Base-by-base conservation (phyloP, 2,888 invertebrate genomes). In the Ectobius pallidus region DNA sequence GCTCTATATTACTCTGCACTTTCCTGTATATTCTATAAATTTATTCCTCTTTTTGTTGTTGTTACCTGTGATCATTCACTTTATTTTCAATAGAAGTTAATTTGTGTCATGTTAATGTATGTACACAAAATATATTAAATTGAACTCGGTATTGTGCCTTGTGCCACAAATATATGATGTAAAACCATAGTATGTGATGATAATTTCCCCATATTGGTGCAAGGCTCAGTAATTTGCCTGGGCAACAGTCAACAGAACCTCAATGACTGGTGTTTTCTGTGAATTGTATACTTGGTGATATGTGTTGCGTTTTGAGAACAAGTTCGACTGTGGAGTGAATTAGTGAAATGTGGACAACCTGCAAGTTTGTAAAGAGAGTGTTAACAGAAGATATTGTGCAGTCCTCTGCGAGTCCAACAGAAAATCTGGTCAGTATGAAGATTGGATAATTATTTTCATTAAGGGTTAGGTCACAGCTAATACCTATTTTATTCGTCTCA, bases 141-240 rank as follows among this genome's bases (percentile, higher is more conserved):
- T 65, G 18, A 44, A 46, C 7, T 44, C 27, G 18, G 65, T 46
- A 65, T 44, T 46, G 65, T 65, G 65, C 65, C 65, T 65, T 65
- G 65, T 46, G 44, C 65, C 46, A 46, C 65, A 65, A 58, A 58
- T 58, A 16, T n/a, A 58, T 25, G n/a, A 58, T 58, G 3, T 30
- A 58, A 25, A 58, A n/a, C n/a, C n/a, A n/a, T n/a, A n/a, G n/a
- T n/a, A n/a, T n/a, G 27, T 58, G 27, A 58, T 30, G n/a, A 30
- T 58, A 30, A 27, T 58, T 58, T 58, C 58, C 27, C 32, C 3
- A 7, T 34, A 3, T 16, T 58, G 58, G 58, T 58, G 32, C 58
- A 58, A 58, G 58, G 58, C 58, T 30, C 30, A 30, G 16, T 58
- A 58, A 30, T 46, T 58, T 58, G 58, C 58, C 58, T 58, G 14